A percentile compares a stretch with the other conserved stretches of the same genome.
phyloP scores from a whole-genome alignment of 2,797 vertebrate species.

The Natrix natrix region DNA sequence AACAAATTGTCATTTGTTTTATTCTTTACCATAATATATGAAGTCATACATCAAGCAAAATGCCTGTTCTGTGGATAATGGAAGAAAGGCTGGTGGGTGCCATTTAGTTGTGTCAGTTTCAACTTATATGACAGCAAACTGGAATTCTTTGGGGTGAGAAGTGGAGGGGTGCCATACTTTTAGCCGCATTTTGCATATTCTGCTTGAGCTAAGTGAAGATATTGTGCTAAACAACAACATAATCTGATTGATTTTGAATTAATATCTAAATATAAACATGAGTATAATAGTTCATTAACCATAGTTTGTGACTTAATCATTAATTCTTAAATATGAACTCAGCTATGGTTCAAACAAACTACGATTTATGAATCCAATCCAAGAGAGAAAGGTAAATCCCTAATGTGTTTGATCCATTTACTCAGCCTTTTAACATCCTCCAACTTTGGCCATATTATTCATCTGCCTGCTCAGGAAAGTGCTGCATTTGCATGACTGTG shows the following conservation, averaged over 20 bases:
- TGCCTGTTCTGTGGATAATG: background rate
- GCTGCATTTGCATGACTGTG: background rate
- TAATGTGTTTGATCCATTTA: background rate
- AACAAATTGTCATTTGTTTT: background rate
- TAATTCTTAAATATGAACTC: background rate
- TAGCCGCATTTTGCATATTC: background rate
- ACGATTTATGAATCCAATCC: background rate
- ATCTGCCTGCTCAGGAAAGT: background rate
- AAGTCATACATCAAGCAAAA: background rate
- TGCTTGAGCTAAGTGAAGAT: background rate
- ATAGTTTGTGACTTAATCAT: background rate
- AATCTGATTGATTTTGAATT: background rate
- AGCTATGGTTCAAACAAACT: background rate
- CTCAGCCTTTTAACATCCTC: background rate
- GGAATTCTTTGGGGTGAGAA: background rate
- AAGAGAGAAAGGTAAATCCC: background rate
- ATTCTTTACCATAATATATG: background rate
- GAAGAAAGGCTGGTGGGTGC: background rate
- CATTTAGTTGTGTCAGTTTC: background rate
- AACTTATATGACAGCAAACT: background rate
- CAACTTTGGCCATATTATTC: background rate
- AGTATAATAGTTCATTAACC: background rate
- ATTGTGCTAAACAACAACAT: background rate
- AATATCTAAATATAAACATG: background rate
- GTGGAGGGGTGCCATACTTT: background rate